Evolutionary conservation across 2,888 invertebrate genomes (phyloP), one percentile per base, ranked within the genome.

Genomic region (Conops quadrifasciatus): DNA sequence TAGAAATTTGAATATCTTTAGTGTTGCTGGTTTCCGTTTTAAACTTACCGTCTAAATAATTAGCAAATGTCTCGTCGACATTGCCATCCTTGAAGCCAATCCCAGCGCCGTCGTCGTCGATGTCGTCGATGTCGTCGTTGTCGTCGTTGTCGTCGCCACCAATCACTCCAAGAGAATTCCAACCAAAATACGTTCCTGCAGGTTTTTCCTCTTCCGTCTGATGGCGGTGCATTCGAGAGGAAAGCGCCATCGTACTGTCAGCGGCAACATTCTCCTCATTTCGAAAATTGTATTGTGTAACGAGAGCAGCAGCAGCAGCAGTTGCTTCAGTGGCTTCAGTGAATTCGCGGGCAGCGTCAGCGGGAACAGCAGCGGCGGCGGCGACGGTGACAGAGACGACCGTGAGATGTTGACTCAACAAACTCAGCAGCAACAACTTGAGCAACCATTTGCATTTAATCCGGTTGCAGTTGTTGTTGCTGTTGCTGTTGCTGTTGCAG

Each of bases 1-100:
- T n/a, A n/a, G n/a, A n/a, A n/a, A n/a, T n/a, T n/a, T n/a, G n/a
- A n/a, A n/a, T n/a, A n/a, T n/a, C n/a, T n/a, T n/a, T n/a, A n/a
- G n/a, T n/a, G n/a, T n/a, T n/a, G n/a, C n/a, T n/a, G n/a, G n/a
- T n/a, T 36, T 36, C 36, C 4, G 9, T 36, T 16, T 67, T 15
- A 58, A 62, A 76, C 80, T 80, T 67, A 81, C 80, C 80, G 67
- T 80, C 80, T 11, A 72, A 72, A 72, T 81, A 80, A 66, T 76
- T 80, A 19, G 75, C 73, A 65, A 80, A 77, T 59, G 79, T 77
- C 64, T 79, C 68, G 59, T 75, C 71, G 3, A 36, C 56, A 13
- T 36, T 68, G 15, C 60, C 53, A 43, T 51, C 62, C 7, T 69
- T 36, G 36, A 7, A 36, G 4, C 36, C 5, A 9, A 36, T 4